phyloP scores from a whole-genome alignment of 2,888 invertebrate species.

The Orthosia incerta region DNA sequence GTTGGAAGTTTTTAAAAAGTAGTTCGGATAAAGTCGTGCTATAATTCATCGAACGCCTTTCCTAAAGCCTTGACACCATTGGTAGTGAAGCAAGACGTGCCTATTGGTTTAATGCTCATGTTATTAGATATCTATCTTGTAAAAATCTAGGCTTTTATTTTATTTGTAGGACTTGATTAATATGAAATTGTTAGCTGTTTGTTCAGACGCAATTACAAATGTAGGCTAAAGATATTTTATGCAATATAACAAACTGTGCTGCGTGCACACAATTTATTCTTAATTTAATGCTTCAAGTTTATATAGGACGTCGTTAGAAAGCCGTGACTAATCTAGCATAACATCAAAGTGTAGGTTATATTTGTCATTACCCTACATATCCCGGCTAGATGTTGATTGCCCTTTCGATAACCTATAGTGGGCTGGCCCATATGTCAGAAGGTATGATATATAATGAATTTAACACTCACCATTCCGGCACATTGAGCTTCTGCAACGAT shows the following conservation, averaged over 20 bases:
- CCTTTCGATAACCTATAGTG: conserved; percentile 60
- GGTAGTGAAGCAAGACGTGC: conserved; percentile 66
- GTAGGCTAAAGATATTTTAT: conserved; percentile 35
- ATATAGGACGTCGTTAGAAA: conserved; percentile 46
- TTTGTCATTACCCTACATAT: conserved; percentile 62
- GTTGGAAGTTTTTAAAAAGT: conserved; percentile 35
- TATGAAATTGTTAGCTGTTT: conserved; percentile 10
- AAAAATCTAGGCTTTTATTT: conserved; percentile 21
- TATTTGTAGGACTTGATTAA: neutral
- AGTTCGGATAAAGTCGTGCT: conserved; percentile 59
- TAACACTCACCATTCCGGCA: conserved; percentile 96
- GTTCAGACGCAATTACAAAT: conserved; percentile 10
- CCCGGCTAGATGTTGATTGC: conserved; percentile 54
- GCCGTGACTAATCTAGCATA: conserved; percentile 52
- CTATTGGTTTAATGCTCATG: conserved; percentile 49
- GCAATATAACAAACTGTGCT: conserved; percentile 16
- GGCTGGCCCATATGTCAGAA: conserved; percentile 39
- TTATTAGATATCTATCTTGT: conserved; percentile 35
- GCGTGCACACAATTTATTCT: conserved; percentile 12
- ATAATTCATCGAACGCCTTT: conserved; percentile 70
- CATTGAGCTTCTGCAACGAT: conserved; percentile 97
- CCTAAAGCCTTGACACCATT: conserved; percentile 73
- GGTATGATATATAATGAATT: conserved; percentile 36
- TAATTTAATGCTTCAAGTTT: conserved; percentile 35
- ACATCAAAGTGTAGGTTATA: conserved; percentile 58